Conservation (phyloP, 2,888 invertebrate species). For the Myathropa florea region DNA sequence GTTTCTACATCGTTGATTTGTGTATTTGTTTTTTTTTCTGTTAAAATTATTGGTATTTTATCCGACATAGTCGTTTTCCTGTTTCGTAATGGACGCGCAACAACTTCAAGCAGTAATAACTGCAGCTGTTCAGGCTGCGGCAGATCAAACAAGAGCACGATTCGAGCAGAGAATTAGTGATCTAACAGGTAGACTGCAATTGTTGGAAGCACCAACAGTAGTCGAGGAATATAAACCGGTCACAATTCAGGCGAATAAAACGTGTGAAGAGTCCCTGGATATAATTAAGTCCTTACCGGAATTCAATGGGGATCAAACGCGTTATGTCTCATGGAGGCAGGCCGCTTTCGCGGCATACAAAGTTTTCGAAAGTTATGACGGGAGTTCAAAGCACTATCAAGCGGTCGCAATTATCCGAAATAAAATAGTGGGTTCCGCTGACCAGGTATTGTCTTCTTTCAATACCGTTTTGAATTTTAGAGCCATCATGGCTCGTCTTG, state of each 20-base stretch:
- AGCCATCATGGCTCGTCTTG: slow-evolving; percentile 53
- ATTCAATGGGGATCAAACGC: slow-evolving; percentile 2
- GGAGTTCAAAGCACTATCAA: slow-evolving; percentile 46
- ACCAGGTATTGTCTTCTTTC: slow-evolving; percentile 47
- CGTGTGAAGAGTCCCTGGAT: slow-evolving; percentile 5
- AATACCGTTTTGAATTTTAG: slow-evolving; percentile 53
- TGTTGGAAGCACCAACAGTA: background rate
- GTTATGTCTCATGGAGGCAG: slow-evolving; percentile 15
- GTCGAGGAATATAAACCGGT: slow-evolving; percentile 12
- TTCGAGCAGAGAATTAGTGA: background rate
- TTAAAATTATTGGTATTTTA: too few relatives aligned
- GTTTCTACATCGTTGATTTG: too few relatives aligned
- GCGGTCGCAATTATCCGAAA: slow-evolving; percentile 43
- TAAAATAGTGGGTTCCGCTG: slow-evolving; percentile 32
- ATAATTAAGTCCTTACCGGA: slow-evolving; percentile 18
- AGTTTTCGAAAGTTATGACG: background rate
- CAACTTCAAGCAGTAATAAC: background rate
- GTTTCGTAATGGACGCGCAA: background rate
- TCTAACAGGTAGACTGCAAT: background rate
- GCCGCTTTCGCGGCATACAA: slow-evolving; percentile 20
- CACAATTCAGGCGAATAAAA: background rate
- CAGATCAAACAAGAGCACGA: background rate
- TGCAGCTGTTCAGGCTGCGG: background rate
- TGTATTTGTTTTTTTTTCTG: too few relatives aligned
- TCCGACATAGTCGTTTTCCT: too few relatives aligned